phyloP scores from a whole-genome alignment of 1,140 invertebrate genomes.

The Heterodera carotae region DNA sequence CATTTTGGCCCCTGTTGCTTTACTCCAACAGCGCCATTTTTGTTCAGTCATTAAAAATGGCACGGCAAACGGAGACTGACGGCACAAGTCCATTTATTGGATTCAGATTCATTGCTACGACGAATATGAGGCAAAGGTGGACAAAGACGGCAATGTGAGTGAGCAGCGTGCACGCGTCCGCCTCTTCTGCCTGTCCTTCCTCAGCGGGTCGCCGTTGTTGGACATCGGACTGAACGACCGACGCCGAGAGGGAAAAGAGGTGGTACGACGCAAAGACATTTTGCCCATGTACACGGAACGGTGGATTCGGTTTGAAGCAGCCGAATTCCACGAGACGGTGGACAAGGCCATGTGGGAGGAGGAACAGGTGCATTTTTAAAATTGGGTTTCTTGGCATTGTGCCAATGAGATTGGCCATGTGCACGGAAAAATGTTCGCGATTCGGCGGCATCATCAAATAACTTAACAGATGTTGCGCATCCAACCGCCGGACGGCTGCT shows the following conservation, averaged over 20 bases:
- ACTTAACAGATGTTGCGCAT: slow-evolving; percentile 73
- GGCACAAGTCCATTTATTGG: not conserved
- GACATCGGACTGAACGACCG: slow-evolving; percentile 97
- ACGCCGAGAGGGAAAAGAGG: slow-evolving; percentile 89
- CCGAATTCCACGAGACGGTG: slow-evolving; percentile 91
- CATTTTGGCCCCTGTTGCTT: too few relatives aligned
- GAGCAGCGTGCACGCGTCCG: slow-evolving; percentile 91
- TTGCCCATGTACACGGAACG: slow-evolving; percentile 98
- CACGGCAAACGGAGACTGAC: too few relatives aligned
- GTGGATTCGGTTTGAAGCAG: slow-evolving; percentile 92
- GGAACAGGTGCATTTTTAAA: slow-evolving; percentile 69
- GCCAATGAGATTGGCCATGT: too few relatives aligned
- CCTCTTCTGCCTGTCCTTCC: slow-evolving; percentile 90
- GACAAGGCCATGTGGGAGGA: slow-evolving; percentile 87
- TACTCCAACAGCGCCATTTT: too few relatives aligned
- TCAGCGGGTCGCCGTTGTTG: slow-evolving; percentile 84
- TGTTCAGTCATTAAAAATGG: too few relatives aligned
- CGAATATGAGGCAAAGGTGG: slow-evolving; percentile 91
- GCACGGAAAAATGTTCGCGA: too few relatives aligned
- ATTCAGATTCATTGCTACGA: slow-evolving; percentile 73
- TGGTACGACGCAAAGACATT: slow-evolving; percentile 96
- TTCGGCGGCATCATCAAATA: slow-evolving; percentile 62
- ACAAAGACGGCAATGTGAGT: slow-evolving; percentile 79
- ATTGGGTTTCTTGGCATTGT: not conserved
- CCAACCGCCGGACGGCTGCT: slow-evolving; percentile 96